phyloP scores from a whole-genome alignment of 1,140 invertebrate species.

The Copidosoma floridanum region DNA sequence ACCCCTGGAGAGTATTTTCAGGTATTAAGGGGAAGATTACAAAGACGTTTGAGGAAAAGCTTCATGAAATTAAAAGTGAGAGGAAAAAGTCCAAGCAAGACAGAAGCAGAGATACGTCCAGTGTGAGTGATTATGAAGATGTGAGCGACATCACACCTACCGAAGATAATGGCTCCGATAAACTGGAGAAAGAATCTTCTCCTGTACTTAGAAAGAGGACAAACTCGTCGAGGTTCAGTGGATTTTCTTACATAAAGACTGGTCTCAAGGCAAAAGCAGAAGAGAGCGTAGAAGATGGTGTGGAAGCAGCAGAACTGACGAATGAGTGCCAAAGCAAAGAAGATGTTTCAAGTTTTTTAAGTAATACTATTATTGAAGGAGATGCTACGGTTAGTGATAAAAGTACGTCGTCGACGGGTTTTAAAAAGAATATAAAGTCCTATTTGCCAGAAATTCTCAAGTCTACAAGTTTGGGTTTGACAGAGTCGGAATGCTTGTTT shows the following conservation, averaged over 20 bases:
- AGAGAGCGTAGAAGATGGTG: constrained; percentile 58
- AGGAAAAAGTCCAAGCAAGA: constrained; percentile 45
- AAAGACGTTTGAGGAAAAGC: constrained; percentile 66
- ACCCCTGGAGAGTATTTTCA: constrained; percentile 60
- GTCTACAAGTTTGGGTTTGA: background rate
- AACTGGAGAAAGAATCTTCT: constrained; percentile 35
- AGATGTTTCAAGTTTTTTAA: background rate
- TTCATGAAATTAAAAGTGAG: constrained; percentile 61
- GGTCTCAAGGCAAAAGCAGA: constrained; percentile 47
- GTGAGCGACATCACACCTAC: constrained; percentile 45
- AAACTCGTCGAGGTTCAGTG: constrained; percentile 42
- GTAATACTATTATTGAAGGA: background rate
- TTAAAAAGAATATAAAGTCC: constrained; percentile 16
- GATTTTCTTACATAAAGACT: constrained; percentile 48
- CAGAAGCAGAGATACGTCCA: constrained; percentile 57
- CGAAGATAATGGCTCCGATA: constrained; percentile 41
- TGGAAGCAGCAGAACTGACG: constrained; percentile 57
- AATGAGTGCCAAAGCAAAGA: constrained; percentile 48
- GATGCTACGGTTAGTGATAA: background rate
- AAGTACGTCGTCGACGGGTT: background rate
- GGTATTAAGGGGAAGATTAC: constrained; percentile 63
- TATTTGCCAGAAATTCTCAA: constrained; percentile 14
- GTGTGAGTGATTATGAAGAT: constrained; percentile 63
- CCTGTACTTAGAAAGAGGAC: constrained; percentile 25
- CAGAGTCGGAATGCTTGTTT: constrained; percentile 27